Evolutionary conservation across 2,113 vertebrate species (phyloP).

Genomic region (Ptyas mucosa): DNA sequence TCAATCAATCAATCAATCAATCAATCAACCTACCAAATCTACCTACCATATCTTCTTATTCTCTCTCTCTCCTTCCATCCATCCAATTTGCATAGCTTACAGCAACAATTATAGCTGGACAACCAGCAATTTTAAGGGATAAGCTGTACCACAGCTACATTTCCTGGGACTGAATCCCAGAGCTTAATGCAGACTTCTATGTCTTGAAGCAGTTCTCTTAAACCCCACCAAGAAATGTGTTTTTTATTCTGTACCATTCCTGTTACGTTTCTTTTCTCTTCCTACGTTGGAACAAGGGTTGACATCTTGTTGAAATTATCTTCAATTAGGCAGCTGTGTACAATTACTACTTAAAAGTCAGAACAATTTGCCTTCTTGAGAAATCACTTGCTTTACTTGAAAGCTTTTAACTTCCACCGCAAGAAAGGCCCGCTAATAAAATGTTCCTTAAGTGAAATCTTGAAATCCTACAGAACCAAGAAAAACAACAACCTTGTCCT

Average conservation of each 20-base stretch:
- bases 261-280: slow-evolving; percentile 16
- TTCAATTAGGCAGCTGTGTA: slow-evolving; percentile 45
- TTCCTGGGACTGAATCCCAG: background rate
- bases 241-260: slow-evolving; percentile 5
- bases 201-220: background rate
- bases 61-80: background rate
- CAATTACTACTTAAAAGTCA: slow-evolving; percentile 34
- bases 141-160: background rate
- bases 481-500: background rate
- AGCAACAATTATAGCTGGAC: no score
- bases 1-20: no score
- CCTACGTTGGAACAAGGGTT: slow-evolving; percentile 7
- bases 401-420: slow-evolving; percentile 16
- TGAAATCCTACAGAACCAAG: background rate
- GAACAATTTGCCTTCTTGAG: slow-evolving; percentile 16
- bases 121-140: background rate
- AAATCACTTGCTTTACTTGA: slow-evolving; percentile 23
- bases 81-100: background rate
- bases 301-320: slow-evolving; percentile 29
- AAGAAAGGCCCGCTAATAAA: background rate
- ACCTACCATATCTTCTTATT: no score
- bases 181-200: background rate
- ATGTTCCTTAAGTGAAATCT: background rate
- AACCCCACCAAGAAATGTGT: background rate
- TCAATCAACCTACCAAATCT: no score